Conservation (phyloP, 2,888 invertebrate species). For the Aspidapion aeneum region DNA sequence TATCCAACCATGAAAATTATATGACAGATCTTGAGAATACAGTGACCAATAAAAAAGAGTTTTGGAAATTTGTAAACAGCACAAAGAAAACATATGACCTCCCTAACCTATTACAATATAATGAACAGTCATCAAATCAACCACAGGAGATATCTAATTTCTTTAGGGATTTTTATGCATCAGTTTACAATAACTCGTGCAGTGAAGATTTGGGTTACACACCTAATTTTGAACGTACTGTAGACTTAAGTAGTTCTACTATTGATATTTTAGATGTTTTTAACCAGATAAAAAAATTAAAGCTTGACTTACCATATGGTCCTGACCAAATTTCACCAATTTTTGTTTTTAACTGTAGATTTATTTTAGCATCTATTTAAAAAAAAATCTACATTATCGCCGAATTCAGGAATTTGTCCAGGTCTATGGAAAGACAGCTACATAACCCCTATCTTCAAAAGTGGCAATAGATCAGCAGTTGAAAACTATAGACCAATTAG, state of each 20-base stretch:
- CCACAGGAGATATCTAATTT: background rate
- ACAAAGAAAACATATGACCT: background rate
- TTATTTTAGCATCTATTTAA: background rate
- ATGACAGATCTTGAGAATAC: background rate
- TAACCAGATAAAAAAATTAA: background rate
- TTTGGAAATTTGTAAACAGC: background rate
- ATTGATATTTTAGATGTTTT: background rate
- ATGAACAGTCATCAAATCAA: background rate
- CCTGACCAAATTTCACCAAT: background rate
- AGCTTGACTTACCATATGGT: background rate
- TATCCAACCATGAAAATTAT: background rate
- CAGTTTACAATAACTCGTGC: background rate
- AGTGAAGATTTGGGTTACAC: background rate
- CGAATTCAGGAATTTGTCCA: background rate
- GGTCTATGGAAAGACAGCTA: background rate
- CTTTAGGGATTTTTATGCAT: background rate
- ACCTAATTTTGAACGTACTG: background rate
- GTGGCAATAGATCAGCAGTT: background rate
- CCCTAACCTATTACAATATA: background rate
- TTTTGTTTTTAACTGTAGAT: background rate
- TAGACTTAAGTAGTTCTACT: background rate
- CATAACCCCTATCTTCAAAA: background rate
- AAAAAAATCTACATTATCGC: background rate
- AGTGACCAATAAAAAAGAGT: background rate
- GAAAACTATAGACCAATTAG: background rate